phyloP scores from a whole-genome alignment of 2,797 vertebrate genomes.

The Hozukius guyotensis region DNA sequence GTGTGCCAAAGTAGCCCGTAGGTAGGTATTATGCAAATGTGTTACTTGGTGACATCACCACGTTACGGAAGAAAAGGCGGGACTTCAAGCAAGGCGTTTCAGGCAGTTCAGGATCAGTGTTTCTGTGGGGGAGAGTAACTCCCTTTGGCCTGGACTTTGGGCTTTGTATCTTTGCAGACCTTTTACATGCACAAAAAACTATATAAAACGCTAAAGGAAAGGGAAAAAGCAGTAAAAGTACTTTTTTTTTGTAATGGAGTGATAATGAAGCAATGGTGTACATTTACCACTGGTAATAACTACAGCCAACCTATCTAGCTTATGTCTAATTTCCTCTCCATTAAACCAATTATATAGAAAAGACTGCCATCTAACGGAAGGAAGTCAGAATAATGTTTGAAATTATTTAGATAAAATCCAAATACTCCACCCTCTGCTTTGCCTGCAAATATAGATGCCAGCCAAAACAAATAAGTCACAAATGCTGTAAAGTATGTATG shows the following conservation, averaged over 20 bases:
- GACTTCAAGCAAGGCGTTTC: too few relatives aligned
- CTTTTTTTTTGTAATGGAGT: background rate
- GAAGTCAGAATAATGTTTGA: background rate
- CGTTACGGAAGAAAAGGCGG: too few relatives aligned
- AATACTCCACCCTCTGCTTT: background rate
- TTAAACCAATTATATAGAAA: background rate
- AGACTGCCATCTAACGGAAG: constrained; percentile 41
- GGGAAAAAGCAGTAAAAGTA: background rate
- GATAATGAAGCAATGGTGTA: background rate
- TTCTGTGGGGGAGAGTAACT: too few relatives aligned
- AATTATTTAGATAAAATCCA: background rate
- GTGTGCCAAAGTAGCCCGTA: too few relatives aligned
- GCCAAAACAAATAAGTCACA: constrained; percentile 4
- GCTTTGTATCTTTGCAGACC: too few relatives aligned
- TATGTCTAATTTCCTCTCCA: background rate
- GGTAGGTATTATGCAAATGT: too few relatives aligned
- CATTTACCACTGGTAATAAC: background rate
- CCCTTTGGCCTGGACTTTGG: too few relatives aligned
- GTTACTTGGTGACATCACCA: too few relatives aligned
- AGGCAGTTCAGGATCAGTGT: too few relatives aligned
- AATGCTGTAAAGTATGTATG: background rate
- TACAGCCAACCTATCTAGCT: background rate
- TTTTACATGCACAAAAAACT: too few relatives aligned
- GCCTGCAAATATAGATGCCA: background rate
- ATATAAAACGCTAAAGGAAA: too few relatives aligned